A percentile compares a stretch with the other conserved stretches of the same genome.
Evolutionary conservation across 2,888 invertebrate species (phyloP).

Genomic region (Lithophane leautieri): DNA sequence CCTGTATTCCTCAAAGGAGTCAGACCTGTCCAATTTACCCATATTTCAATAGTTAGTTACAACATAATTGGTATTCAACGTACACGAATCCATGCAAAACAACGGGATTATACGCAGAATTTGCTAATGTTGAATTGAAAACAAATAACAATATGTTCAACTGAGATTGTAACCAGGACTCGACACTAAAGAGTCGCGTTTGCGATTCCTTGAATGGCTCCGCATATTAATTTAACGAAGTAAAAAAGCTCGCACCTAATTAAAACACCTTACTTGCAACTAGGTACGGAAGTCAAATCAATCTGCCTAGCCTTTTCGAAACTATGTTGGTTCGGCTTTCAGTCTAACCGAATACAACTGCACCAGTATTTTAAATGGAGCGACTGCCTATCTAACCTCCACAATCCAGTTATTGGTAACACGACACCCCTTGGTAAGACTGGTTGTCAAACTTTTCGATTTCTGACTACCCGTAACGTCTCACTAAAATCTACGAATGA

Average conservation of each 20-base stretch:
- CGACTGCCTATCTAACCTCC: no score
- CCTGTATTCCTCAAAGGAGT: not conserved
- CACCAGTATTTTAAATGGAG: no score
- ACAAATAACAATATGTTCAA: no score
- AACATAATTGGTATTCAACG: not conserved
- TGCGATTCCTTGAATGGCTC: not conserved
- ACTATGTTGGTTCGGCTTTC: no score
- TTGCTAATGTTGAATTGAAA: not conserved
- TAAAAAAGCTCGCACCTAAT: not conserved
- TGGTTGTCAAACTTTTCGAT: no score
- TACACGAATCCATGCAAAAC: not conserved
- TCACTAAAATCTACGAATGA: not conserved
- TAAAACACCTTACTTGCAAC: not conserved
- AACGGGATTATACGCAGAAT: not conserved
- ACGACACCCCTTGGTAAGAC: no score
- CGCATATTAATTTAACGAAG: not conserved
- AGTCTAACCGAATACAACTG: no score
- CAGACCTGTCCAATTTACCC: no score
- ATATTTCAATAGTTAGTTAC: no score
- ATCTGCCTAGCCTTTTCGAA: no score
- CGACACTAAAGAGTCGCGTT: not conserved
- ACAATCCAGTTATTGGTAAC: no score
- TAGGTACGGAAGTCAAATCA: not conserved
- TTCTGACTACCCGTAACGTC: not conserved
- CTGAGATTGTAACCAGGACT: not conserved